phyloP scores from a whole-genome alignment of 1,140 invertebrate species.

The Trissolcus basalis region DNA sequence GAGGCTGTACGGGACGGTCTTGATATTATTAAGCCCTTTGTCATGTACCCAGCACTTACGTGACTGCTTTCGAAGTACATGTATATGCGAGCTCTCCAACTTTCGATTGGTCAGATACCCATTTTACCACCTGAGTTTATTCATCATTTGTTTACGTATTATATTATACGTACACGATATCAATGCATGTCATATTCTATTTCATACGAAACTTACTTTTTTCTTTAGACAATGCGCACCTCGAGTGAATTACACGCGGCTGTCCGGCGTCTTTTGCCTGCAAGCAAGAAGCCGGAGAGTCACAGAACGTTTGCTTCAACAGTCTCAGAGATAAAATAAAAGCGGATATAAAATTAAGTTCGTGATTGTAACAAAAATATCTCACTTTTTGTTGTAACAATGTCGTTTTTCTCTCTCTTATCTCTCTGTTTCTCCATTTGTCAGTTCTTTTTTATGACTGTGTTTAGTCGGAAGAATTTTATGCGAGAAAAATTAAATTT shows the following conservation, averaged over 20 bases:
- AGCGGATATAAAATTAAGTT: no score
- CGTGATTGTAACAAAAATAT: no score
- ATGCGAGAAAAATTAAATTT: no score
- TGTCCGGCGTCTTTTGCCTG: conserved; percentile 57
- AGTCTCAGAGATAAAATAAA: background rate
- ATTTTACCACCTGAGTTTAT: conserved; percentile 50
- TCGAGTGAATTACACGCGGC: conserved; percentile 45
- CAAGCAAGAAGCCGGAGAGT: conserved; percentile 58
- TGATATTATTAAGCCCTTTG: conserved; percentile 57
- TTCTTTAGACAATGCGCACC: conserved; percentile 58
- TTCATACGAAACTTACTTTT: conserved; percentile 52
- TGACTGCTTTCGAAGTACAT: conserved; percentile 61
- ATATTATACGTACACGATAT: conserved; percentile 60
- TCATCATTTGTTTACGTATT: conserved; percentile 53
- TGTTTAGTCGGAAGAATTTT: no score
- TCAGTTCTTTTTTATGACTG: no score
- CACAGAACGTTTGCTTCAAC: conserved; percentile 2
- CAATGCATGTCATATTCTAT: conserved; percentile 58
- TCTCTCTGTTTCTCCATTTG: no score
- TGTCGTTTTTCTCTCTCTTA: no score
- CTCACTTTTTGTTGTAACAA: no score
- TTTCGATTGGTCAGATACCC: conserved; percentile 57
- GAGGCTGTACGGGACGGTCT: conserved; percentile 56
- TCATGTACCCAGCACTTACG: conserved; percentile 62
- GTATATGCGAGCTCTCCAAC: conserved; percentile 57